Base-by-base conservation (phyloP, 2,888 invertebrate genomes). In the Hetaerina titia region DNA sequence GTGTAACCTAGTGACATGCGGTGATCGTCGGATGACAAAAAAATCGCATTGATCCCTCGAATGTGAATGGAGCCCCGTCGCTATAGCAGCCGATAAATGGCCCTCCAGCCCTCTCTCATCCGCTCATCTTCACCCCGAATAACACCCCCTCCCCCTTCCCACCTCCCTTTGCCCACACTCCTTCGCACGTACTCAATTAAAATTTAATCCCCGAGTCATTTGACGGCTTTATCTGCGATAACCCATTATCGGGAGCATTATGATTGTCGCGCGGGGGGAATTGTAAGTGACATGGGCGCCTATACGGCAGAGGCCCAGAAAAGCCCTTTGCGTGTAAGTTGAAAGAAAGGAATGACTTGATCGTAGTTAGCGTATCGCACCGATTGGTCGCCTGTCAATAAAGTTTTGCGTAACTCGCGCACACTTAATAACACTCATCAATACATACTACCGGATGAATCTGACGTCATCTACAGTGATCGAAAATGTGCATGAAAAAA, bases 121-220 rank as follows among this genome's bases (percentile, higher is more conserved):
- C 81, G 25, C 81, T 22, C 81, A 0, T 11, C 13, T 31, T 81
- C 89, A 4, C 22, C 8, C 64, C 60, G 25, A 4, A 45, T 45
- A 45, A 58, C 25, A 25, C 31, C 31, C 19, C 90, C 64, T 45
- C 90, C 25, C 64, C 31, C 90, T 31, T 90, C 31, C 90, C 45
- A 64, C 7, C 45, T 2, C 64, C 31, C 90, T 89, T 57, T 57
- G n/a, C 58, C 56, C 89, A 56, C 58, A n/a, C 57, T 58, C 58
- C n/a, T 6, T 8, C 58, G 6, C 81, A 81, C 81, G 25, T 25
- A 31, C 81, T 81, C 81, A 58, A 56, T 89, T 89, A 89, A 89
- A 89, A 89, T 58, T 81, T 81, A 81, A 81, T 81, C 81, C 81
- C 81, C 11, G 81, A 81, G 81, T 81, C 81, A 81, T 31, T 81